Evolutionary conservation across 1,140 invertebrate genomes (phyloP), one percentile per base, ranked within the genome.

Genomic region (Paraescarpia echinospica): DNA sequence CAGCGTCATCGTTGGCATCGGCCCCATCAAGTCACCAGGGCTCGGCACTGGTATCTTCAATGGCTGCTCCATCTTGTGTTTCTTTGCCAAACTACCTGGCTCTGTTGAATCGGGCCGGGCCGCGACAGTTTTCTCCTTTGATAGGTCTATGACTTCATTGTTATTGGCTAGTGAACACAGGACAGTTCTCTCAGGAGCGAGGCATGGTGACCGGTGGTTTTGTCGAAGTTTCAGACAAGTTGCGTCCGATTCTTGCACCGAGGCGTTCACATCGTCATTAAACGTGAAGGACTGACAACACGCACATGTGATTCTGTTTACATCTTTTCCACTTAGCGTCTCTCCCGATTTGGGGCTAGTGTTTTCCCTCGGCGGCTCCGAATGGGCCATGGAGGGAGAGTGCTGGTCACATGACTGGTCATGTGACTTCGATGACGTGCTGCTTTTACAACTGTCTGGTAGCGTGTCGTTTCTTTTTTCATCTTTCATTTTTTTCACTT

Each of bases 1-100:
- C 27, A 94, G 94, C 1, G 95, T 94, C n/a, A 94, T 93, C 12
- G 95, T 94, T 33, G 95, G 93, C 18, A 48, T 94, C 94, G 34
- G 94, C 33, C 6, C 35, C 91, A 34, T 9, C 41, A 51, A 41
- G 91, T 35, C 34, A 48, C 34, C 31, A 51, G 35, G 92, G 4
- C 92, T 41, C 77, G 35, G 59, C 31, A 90, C 77, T 9, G 34
- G 88, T 34, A 35, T 34, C 31, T 89, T 90, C 35, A 35, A 34
- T 22, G 89, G 9, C 31, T 89, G 33, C 34, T 41, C 51, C 33
- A 34, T 41, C 34, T 93, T 35, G 35, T 27, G 48, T 93, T 51
- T 93, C 91, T 48, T 48, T 91, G 34, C 35, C 6, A 27, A 51
- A 34, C n/a, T 51, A 51, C 35, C 91, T 92, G 59, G 90, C 92